Conservation (phyloP, 2,888 invertebrate species). For the Shargacucullia verbasci region DNA sequence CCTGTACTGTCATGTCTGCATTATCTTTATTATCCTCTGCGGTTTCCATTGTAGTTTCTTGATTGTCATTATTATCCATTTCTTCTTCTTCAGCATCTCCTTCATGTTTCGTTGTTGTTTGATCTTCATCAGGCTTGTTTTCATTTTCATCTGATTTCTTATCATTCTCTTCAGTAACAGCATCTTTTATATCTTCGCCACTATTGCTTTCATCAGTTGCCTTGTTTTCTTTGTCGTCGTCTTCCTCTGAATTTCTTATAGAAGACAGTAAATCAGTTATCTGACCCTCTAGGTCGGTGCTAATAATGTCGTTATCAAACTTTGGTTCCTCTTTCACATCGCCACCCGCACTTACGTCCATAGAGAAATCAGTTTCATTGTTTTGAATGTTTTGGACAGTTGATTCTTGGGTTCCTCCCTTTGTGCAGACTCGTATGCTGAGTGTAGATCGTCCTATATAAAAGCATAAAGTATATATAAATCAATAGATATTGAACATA, state of each 20-base stretch:
- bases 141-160: constrained; percentile 12
- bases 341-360: constrained; percentile 1
- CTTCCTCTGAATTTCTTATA: constrained; percentile 64
- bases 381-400: constrained; percentile 27
- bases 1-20: constrained; percentile 12
- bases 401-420: constrained; percentile 20
- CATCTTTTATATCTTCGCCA: constrained; percentile 9
- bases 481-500: neutral
- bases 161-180: neutral
- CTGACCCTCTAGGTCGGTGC: constrained; percentile 67
- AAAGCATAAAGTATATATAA: constrained; percentile 7
- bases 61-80: constrained; percentile 12
- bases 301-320: constrained; percentile 25
- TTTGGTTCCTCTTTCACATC: constrained; percentile 11
- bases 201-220: constrained; percentile 17
- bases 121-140: constrained; percentile 6
- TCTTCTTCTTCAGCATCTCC: constrained; percentile 16
- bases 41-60: constrained; percentile 8
- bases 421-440: constrained; percentile 65
- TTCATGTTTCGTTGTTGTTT: constrained; percentile 11
- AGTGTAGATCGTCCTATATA: constrained; percentile 69
- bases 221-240: constrained; percentile 17
- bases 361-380: constrained; percentile 3
- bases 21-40: constrained; percentile 1
- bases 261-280: constrained; percentile 71